Percentiles rank a stretch among this genome's conserved stretches.
These are phyloP conservation scores for Argyrosomus japonicus DNA, from an alignment of 2,113 vertebrate species.

Conservation along the genomic window DNA sequence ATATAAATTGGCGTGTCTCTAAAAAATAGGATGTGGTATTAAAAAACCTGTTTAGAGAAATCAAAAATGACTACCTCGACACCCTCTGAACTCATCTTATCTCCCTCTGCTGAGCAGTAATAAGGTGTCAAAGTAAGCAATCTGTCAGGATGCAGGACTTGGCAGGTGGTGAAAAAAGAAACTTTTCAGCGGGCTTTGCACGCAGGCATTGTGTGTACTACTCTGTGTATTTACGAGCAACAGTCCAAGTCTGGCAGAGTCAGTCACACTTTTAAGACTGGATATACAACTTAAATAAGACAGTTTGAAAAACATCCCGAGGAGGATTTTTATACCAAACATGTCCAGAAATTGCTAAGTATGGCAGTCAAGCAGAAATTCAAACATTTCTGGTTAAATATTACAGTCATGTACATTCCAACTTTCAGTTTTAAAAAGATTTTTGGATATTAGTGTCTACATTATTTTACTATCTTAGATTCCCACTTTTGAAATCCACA, in stretches of 20 bases:
- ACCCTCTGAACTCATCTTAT: conserved; percentile 48
- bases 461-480: too few species aligned
- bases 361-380: not conserved
- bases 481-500: not conserved
- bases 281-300: conserved; percentile 54
- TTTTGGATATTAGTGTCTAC: not conserved
- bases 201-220: conserved; percentile 1
- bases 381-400: not conserved
- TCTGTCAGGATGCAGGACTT: conserved; percentile 60
- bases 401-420: not conserved
- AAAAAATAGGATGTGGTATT: conserved; percentile 32
- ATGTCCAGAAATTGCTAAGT: not conserved
- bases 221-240: conserved; percentile 44
- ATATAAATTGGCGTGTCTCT: not conserved
- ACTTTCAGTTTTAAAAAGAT: not conserved
- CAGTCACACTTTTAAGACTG: conserved; percentile 49
- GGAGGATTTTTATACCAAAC: conserved; percentile 18
- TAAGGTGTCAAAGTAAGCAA: conserved; percentile 71
- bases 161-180: conserved; percentile 49
- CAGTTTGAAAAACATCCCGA: conserved; percentile 10
- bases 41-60: conserved; percentile 26
- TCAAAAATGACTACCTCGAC: conserved; percentile 33
- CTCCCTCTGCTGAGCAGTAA: conserved; percentile 46
- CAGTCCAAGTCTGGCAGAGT: conserved; percentile 38
- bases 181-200: conserved; percentile 45